Base-by-base conservation (phyloP, 2,797 vertebrate species). In the Chaetodon trifasciatus region DNA sequence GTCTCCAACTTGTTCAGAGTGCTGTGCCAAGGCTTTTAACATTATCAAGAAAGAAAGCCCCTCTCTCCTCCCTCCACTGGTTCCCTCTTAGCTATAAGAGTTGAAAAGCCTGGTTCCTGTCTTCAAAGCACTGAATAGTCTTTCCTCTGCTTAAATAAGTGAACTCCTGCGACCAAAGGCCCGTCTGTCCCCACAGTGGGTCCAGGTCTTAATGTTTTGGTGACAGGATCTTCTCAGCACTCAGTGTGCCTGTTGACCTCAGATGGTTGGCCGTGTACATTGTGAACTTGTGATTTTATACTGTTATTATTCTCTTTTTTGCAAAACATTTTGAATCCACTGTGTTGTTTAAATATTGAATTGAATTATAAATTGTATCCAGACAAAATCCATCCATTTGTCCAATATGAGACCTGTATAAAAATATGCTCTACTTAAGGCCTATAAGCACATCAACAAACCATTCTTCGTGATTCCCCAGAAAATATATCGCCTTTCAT, bases 91-190 rank as follows among this genome's bases (percentile, higher is more conserved):
- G 35, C 57, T 32, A 71, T 10, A 67, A 62, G 57, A 76, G 39
- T 63, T 71, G 28, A 35, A 80, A 69, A 85, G 65, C 70, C 50
- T 77, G 4, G 79, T 76, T 81, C 52, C 52, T 46, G 35, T 67
- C 37, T 37, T 11, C 40, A 75, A 71, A 76, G 56, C 8, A 37
- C 13, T 32, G 52, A 24, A 68, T 55, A 17, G n/a, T n/a, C 24
- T 69, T 40, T 3, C 32, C 19, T 19, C 23, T 68, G 57, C 50
- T 71, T 63, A 63, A 21, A 60, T 68, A 70, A 58, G 37, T 52
- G 60, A 64, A 70, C 11, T 24, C 6, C 52, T 55, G 32, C 32
- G 15, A 55, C 63, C 16, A 23, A 47, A 68, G 28, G n/a, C 32
- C 42, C 49, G 17, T 58, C 75, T 64, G 28, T 49, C 21, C n/a